These are phyloP conservation scores for Drosophila flavopinicola DNA, from an alignment of 2,888 invertebrate genomes.

Conservation along the genomic window DNA sequence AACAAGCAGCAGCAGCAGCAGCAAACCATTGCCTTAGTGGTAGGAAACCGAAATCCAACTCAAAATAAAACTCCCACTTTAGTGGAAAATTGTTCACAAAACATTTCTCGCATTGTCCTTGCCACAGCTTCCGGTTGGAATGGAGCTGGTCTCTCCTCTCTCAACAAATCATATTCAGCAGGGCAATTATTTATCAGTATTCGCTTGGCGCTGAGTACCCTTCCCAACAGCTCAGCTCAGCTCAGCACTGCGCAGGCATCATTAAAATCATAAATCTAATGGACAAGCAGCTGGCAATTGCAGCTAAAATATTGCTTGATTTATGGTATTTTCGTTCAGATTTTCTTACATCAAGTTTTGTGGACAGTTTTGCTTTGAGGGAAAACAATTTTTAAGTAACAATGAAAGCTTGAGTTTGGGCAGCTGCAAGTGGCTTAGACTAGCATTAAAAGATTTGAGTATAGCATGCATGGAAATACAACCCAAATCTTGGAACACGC, in stretches of 20 bases:
- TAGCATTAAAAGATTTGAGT: neutral
- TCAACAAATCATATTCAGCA: constrained; percentile 70
- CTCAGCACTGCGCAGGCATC: constrained; percentile 35
- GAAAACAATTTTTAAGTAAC: neutral
- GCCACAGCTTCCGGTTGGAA: constrained; percentile 41
- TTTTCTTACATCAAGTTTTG: constrained; percentile 8
- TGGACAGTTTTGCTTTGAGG: neutral
- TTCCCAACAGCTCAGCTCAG: constrained; percentile 17
- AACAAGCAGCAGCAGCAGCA: too few relatives aligned
- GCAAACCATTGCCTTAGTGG: constrained; percentile 22
- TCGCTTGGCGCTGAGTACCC: constrained; percentile 10
- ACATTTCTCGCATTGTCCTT: constrained; percentile 50
- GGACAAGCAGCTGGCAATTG: constrained; percentile 54
- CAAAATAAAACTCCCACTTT: constrained; percentile 10
- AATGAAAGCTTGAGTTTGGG: constrained; percentile 4
- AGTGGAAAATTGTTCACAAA: constrained; percentile 18
- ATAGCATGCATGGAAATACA: neutral
- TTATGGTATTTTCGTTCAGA: constrained; percentile 40
- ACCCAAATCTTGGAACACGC: too few relatives aligned
- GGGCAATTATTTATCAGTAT: constrained; percentile 68
- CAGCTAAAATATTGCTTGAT: constrained; percentile 39
- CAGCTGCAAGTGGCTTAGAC: neutral
- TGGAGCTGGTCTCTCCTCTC: constrained; percentile 1
- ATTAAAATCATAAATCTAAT: constrained; percentile 73
- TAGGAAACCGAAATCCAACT: neutral